A percentile compares a stretch with the other conserved stretches of the same genome.
phyloP scores from a whole-genome alignment of 2,113 vertebrate species.

The Tyrannus savana region DNA sequence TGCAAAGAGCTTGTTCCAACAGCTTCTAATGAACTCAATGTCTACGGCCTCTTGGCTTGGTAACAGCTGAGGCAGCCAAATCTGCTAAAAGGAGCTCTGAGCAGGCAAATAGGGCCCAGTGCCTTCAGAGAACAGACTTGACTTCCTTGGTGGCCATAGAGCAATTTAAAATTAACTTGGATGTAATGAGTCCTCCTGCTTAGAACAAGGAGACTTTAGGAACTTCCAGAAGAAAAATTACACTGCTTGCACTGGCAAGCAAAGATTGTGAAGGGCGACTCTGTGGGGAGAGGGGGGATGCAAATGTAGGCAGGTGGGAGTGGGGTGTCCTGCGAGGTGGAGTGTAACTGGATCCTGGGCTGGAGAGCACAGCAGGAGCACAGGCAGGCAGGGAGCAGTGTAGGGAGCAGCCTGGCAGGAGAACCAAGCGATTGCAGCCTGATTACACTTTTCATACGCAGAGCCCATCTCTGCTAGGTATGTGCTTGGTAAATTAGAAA shows the following conservation, averaged over 20 bases:
- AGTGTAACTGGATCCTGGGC: background rate
- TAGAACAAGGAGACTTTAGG: conserved; percentile 24
- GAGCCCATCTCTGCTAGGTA: background rate
- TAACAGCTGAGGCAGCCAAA: conserved; percentile 59
- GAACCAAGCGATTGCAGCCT: background rate
- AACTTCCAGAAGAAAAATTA: conserved; percentile 10
- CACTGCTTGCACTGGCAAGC: background rate
- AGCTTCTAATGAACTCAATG: conserved; percentile 73
- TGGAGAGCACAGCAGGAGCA: background rate
- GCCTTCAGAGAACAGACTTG: conserved; percentile 55
- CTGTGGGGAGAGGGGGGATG: background rate
- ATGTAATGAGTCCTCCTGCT: background rate
- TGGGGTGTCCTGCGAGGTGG: background rate
- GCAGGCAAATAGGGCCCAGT: conserved; percentile 33
- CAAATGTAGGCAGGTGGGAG: background rate
- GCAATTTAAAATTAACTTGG: conserved; percentile 54
- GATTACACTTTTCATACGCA: background rate
- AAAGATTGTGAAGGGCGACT: background rate
- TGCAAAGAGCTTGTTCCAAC: conserved; percentile 66
- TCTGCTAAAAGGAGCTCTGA: conserved; percentile 51
- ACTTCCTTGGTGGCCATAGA: conserved; percentile 23
- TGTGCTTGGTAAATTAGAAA: background rate
- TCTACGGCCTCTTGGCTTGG: conserved; percentile 43
- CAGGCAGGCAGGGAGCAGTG: background rate
- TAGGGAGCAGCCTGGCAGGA: background rate